phyloP scores from a whole-genome alignment of 2,797 vertebrate genomes.

The Hippocampus kuda region DNA sequence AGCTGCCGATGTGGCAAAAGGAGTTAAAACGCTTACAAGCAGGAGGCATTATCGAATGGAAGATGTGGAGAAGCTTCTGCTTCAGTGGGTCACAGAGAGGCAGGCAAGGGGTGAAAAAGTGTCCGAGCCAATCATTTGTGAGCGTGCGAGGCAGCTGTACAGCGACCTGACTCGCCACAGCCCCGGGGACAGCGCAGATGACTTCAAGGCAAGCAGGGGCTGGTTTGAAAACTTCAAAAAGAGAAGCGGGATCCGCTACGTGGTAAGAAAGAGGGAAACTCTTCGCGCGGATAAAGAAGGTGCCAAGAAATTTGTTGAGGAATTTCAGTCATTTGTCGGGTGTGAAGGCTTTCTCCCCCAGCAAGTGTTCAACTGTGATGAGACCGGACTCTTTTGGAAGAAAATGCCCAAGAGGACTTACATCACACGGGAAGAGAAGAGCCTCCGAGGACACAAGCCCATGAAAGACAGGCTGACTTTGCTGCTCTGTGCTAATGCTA shows the following conservation, averaged over 20 bases:
- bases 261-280: neutral
- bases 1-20: slow-evolving; percentile 7
- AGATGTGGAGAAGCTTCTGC: slow-evolving; percentile 19
- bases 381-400: slow-evolving; percentile 44
- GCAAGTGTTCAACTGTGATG: slow-evolving; percentile 35
- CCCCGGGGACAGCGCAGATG: neutral
- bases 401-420: slow-evolving; percentile 29
- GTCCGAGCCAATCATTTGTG: slow-evolving; percentile 2
- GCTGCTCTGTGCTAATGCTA: slow-evolving; percentile 27
- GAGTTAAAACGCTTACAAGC: slow-evolving; percentile 7
- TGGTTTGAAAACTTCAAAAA: slow-evolving; percentile 13
- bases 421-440: slow-evolving; percentile 22
- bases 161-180: slow-evolving; percentile 1
- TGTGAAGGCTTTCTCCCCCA: slow-evolving; percentile 12
- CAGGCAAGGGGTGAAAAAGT: slow-evolving; percentile 5
- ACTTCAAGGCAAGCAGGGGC: slow-evolving; percentile 7
- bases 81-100: slow-evolving; percentile 22
- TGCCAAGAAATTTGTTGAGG: neutral
- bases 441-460: slow-evolving; percentile 15
- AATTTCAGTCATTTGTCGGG: neutral
- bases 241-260: slow-evolving; percentile 8
- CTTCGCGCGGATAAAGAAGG: neutral
- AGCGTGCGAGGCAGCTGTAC: slow-evolving; percentile 11
- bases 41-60: slow-evolving; percentile 6
- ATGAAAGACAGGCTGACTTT: slow-evolving; percentile 34